Evolutionary conservation across 92 coral and sea anemone species (phyloP).

Genomic region (Palythoa caribaeorum): DNA sequence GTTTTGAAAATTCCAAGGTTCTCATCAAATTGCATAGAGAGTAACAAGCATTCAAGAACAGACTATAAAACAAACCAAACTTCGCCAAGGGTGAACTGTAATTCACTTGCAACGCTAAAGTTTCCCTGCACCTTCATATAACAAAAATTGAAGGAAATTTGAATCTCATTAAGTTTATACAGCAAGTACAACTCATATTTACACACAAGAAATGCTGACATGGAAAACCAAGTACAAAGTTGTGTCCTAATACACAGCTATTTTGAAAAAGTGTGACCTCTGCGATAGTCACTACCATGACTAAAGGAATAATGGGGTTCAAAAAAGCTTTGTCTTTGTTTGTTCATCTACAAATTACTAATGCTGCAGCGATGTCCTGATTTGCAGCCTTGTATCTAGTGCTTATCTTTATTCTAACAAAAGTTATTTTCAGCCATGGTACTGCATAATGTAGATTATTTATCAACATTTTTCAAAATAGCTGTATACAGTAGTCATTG

Average conservation of each 20-base stretch:
- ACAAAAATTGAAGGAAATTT: slow-evolving; percentile 82
- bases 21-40: slow-evolving; percentile 7
- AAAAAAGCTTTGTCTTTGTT: too few species aligned
- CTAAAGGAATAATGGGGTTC: too few species aligned
- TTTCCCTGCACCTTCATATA: slow-evolving; percentile 77
- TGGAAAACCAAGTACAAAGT: background rate
- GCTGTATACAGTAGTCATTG: too few species aligned
- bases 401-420: too few species aligned
- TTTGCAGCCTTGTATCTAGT: too few species aligned
- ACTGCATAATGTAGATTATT: too few species aligned
- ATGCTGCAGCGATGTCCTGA: too few species aligned
- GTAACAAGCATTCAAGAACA: slow-evolving; percentile 29
- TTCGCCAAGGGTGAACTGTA: slow-evolving; percentile 79
- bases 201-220: slow-evolving; percentile 33
- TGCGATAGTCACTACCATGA: too few species aligned
- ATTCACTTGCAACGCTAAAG: slow-evolving; percentile 77
- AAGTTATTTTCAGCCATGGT: too few species aligned
- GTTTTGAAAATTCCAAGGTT: slow-evolving; percentile 35
- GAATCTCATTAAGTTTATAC: slow-evolving; percentile 57
- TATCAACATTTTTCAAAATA: too few species aligned
- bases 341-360: too few species aligned
- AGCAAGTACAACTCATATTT: slow-evolving; percentile 20
- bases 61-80: slow-evolving; percentile 88
- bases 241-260: background rate
- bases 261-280: too few species aligned